phyloP scores from a whole-genome alignment of 2,888 invertebrate species.

The Pollenia griseotomentosa region DNA sequence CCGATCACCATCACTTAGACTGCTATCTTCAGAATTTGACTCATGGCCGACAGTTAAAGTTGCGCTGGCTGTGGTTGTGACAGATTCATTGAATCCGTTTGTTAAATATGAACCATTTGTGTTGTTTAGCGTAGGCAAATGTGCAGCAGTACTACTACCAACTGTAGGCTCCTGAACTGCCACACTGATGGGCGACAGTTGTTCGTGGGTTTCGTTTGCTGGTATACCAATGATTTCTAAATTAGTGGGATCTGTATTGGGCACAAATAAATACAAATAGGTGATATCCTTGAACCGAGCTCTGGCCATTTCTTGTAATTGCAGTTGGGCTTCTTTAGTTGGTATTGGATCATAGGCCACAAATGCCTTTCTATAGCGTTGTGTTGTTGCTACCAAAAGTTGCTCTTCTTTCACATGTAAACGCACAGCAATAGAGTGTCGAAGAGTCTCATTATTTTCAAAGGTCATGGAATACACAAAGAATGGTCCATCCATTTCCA shows the following conservation, averaged over 20 bases:
- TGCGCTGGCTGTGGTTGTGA: slow-evolving; percentile 55
- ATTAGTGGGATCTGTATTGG: slow-evolving; percentile 87
- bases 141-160: background rate
- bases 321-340: slow-evolving; percentile 84
- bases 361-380: slow-evolving; percentile 84
- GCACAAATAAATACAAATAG: slow-evolving; percentile 87
- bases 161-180: background rate
- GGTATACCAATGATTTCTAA: slow-evolving; percentile 84
- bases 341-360: slow-evolving; percentile 83
- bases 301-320: slow-evolving; percentile 79
- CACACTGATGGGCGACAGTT: slow-evolving; percentile 70
- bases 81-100: slow-evolving; percentile 53
- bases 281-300: slow-evolving; percentile 87
- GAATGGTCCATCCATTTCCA: slow-evolving; percentile 87
- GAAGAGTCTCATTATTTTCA: slow-evolving; percentile 86
- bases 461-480: slow-evolving; percentile 86
- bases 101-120: slow-evolving; percentile 36
- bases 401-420: slow-evolving; percentile 82
- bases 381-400: slow-evolving; percentile 79
- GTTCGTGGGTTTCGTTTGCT: slow-evolving; percentile 78
- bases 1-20: slow-evolving; percentile 90
- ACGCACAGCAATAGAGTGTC: slow-evolving; percentile 85
- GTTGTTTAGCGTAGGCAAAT: slow-evolving; percentile 41
- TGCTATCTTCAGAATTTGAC: slow-evolving; percentile 91
- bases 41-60: slow-evolving; percentile 83